These are phyloP conservation scores for Betta splendens DNA, from an alignment of 2,797 vertebrate species.

Conservation along the genomic window DNA sequence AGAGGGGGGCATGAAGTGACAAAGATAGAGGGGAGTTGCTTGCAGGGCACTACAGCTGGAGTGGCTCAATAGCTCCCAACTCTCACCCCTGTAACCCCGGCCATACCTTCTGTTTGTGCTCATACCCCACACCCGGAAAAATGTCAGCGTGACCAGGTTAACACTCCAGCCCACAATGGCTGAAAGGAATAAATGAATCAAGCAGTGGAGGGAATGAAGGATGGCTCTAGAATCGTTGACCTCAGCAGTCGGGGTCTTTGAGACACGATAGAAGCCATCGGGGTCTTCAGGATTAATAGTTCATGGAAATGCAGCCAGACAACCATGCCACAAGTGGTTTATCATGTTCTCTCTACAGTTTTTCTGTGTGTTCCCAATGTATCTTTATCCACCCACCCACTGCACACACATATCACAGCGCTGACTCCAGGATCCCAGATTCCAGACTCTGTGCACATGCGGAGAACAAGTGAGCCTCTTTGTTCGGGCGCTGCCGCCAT, in stretches of 20 bases:
- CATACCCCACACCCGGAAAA: conserved; percentile 17
- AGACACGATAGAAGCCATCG: conserved; percentile 36
- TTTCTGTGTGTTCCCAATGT: conserved; percentile 33
- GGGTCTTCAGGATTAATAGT: conserved; percentile 54
- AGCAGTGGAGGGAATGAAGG: conserved; percentile 29
- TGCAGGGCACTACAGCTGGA: conserved; percentile 66
- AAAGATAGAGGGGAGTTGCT: conserved; percentile 61
- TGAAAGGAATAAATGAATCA: conserved; percentile 52
- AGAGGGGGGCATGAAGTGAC: conserved; percentile 49
- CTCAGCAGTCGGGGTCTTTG: conserved; percentile 44
- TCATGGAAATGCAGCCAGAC: conserved; percentile 57
- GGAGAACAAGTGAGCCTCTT: conserved; percentile 67
- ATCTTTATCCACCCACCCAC: conserved; percentile 40
- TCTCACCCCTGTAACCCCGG: conserved; percentile 53
- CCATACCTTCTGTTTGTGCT: conserved; percentile 52
- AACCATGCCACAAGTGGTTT: conserved; percentile 68
- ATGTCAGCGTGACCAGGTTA: conserved; percentile 32
- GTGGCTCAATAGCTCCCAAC: conserved; percentile 49
- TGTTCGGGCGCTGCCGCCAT: conserved; percentile 61
- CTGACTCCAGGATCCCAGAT: conserved; percentile 42
- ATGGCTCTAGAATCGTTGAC: conserved; percentile 61
- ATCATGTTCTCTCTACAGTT: conserved; percentile 67
- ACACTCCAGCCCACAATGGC: conserved; percentile 19
- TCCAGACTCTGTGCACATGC: conserved; percentile 43
- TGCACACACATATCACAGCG: conserved; percentile 19